These are phyloP conservation scores for Amia ocellicauda DNA, from an alignment of 2,113 vertebrate species.

Conservation along the genomic window DNA sequence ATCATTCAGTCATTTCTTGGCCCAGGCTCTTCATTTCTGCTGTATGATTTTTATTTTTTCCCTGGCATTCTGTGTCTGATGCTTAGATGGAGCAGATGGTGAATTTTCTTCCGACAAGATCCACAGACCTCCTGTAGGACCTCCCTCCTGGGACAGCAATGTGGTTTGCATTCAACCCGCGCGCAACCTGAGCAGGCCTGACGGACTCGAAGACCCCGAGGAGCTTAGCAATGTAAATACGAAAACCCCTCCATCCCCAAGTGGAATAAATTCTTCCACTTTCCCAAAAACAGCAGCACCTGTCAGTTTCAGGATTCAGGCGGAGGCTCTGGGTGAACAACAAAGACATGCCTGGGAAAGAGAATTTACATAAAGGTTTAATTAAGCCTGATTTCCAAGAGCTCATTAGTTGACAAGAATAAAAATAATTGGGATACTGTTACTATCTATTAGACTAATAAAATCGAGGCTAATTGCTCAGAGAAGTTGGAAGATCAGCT, in stretches of 20 bases:
- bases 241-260: not conserved
- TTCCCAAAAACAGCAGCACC: not conserved
- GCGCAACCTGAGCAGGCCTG: slow-evolving; percentile 87
- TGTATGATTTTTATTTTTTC: not conserved
- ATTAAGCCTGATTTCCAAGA: slow-evolving; percentile 18
- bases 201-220: slow-evolving; percentile 88
- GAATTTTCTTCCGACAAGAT: slow-evolving; percentile 89
- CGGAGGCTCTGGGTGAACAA: slow-evolving; percentile 8
- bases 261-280: not conserved
- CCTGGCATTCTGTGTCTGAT: slow-evolving; percentile 26
- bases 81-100: slow-evolving; percentile 83
- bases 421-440: slow-evolving; percentile 25
- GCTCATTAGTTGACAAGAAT: slow-evolving; percentile 18
- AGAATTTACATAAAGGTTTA: slow-evolving; percentile 23
- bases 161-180: slow-evolving; percentile 95
- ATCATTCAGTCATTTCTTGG: not conserved
- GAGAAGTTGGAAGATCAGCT: not conserved
- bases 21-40: not conserved
- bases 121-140: slow-evolving; percentile 81
- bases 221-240: slow-evolving; percentile 60
- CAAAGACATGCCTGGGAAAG: not conserved
- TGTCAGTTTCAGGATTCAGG: slow-evolving; percentile 10
- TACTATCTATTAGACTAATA: slow-evolving; percentile 23
- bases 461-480: slow-evolving; percentile 24
- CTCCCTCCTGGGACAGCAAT: slow-evolving; percentile 85